Percentiles rank a stretch among this genome's conserved stretches.
These are phyloP conservation scores for Aphelenchoides bicaudatus DNA, from an alignment of 2,888 invertebrate genomes.

Conservation along the genomic window DNA sequence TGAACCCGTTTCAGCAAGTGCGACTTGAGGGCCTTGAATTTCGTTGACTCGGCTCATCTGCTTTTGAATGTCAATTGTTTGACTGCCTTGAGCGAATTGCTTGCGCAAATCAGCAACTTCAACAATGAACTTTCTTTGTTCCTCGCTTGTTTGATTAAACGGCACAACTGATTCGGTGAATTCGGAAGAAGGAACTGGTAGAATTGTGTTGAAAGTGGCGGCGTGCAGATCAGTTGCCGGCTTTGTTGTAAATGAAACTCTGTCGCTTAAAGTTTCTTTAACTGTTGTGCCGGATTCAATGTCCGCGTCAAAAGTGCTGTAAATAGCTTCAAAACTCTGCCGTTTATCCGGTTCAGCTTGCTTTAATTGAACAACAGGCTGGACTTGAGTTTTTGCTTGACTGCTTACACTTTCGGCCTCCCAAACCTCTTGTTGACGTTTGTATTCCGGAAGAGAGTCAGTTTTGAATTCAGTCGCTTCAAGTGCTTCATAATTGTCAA, in stretches of 20 bases:
- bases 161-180: not conserved
- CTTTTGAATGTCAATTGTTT: slow-evolving; percentile 11
- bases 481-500: not conserved
- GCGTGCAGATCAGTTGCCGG: slow-evolving; percentile 23
- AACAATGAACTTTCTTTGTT: slow-evolving; percentile 14
- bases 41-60: slow-evolving; percentile 12
- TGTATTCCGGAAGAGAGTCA: not conserved
- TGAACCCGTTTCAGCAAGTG: slow-evolving; percentile 20
- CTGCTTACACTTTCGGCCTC: too few relatives aligned
- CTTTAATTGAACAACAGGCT: too few relatives aligned
- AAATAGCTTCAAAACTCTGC: slow-evolving; percentile 3
- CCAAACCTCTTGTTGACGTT: too few relatives aligned
- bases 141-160: slow-evolving; percentile 9
- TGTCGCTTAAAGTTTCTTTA: slow-evolving; percentile 26
- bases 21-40: slow-evolving; percentile 13
- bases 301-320: not conserved
- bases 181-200: slow-evolving; percentile 14
- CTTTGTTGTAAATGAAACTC: slow-evolving; percentile 31
- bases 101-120: slow-evolving; percentile 21
- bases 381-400: too few relatives aligned
- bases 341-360: too few relatives aligned
- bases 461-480: not conserved
- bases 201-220: slow-evolving; percentile 12
- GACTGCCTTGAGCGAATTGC: slow-evolving; percentile 13
- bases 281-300: slow-evolving; percentile 3